These are phyloP conservation scores for Halictus quadricinctus DNA, from an alignment of 2,888 invertebrate genomes.

Conservation along the genomic window DNA sequence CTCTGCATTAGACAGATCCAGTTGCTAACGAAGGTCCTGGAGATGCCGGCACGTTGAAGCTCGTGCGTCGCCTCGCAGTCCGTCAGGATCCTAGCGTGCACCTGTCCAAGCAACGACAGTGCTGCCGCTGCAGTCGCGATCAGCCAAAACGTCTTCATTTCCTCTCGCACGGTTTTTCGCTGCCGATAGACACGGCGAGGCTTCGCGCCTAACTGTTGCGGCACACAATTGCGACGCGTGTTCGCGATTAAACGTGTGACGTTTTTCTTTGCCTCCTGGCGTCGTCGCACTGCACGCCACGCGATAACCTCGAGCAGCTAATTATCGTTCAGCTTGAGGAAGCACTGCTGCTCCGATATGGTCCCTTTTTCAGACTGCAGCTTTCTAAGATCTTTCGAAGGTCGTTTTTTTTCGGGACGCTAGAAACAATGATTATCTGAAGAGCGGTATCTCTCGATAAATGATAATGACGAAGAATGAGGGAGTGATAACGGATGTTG, in stretches of 20 bases:
- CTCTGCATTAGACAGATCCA: constrained; percentile 83
- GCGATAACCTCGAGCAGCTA: constrained; percentile 70
- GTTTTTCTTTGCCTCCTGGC: constrained; percentile 24
- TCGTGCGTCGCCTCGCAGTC: constrained; percentile 89
- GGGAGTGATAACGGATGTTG: no score
- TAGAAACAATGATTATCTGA: not conserved
- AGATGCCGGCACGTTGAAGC: constrained; percentile 86
- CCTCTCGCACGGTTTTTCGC: not conserved
- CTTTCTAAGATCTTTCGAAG: not conserved
- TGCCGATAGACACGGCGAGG: not conserved
- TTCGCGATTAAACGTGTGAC: constrained; percentile 48
- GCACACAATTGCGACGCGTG: constrained; percentile 27
- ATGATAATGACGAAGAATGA: not conserved
- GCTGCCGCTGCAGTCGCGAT: constrained; percentile 16
- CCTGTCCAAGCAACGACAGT: constrained; percentile 19
- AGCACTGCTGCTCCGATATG: not conserved
- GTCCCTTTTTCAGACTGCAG: not conserved
- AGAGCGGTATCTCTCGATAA: not conserved
- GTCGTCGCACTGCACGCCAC: constrained; percentile 34
- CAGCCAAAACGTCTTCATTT: not conserved
- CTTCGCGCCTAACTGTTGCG: not conserved
- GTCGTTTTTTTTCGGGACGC: not conserved
- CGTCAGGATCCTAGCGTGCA: constrained; percentile 85
- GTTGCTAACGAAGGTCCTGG: constrained; percentile 87
- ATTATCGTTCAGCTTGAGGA: constrained; percentile 56